Evolutionary conservation across 2,888 invertebrate genomes (phyloP), one percentile per base, ranked within the genome.

Genomic region (Noctua janthina): DNA sequence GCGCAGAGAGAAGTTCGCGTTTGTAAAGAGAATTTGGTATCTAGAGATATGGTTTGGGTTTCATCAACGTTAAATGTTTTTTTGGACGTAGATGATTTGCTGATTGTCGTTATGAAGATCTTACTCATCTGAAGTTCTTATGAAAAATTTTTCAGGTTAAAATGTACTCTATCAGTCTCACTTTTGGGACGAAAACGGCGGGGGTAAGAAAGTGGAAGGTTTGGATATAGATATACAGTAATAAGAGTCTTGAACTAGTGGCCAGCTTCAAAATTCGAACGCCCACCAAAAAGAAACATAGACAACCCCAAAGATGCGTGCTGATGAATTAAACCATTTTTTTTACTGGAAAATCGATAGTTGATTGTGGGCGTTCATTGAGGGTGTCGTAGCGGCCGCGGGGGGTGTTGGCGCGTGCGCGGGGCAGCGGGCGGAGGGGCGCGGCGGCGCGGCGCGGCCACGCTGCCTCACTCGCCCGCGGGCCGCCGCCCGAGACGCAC

Each of bases 391-490:
- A 88, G 91, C 89, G 90, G 91, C 83, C 87, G 84, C 79, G 88
- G 91, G 88, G 89, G 91, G 92, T 91, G 91, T 89, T 90, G 80
- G 88, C 94, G 94, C 94, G 92, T 94, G 96, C 95, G 97, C 96
- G 96, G 94, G 88, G 91, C 92, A 92, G 94, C 95, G 95, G 95
- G 94, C 94, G 95, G 94, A 84, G 96, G 94, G 96, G 93, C 91
- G 92, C 92, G 93, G 94, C 94, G 95, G 95, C 94, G 95, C 94
- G 95, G 93, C 92, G 93, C 92, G 91, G 93, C 94, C 95, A 94
- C 96, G 94, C 94, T 92, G 94, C 95, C 95, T 96, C 97, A 97
- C 97, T 97, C 96, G 96, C 96, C 95, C 94, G 93, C 95, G 95
- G 96, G 94, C 96, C 92, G 94, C 96, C 96, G 95, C 89, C 92